Evolutionary conservation across 2,888 invertebrate genomes (phyloP), one percentile per base, ranked within the genome.

Genomic region (Asteroscopus sphinx): DNA sequence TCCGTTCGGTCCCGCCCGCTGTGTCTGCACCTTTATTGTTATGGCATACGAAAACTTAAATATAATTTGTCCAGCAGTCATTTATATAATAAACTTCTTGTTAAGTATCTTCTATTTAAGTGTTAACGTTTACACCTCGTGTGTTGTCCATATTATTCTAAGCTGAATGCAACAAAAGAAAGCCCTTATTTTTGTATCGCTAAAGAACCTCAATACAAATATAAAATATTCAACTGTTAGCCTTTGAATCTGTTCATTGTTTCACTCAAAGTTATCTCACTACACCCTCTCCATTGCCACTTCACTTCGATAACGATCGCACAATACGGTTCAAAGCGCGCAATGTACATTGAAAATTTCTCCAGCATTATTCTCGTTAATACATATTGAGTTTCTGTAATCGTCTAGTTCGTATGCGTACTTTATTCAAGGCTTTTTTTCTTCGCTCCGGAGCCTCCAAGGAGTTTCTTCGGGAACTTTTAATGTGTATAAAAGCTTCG

Each of bases 401-500:
- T 68, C 66, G 52, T 61, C 59, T 63, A 69, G 72, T 69, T 61
- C 52, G 56, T 51, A 59, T 71, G 68, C 68, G 68, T 65, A 60
- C 68, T 74, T 71, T 72, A 59, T 68, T 66, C 30, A 45, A 68
- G 48, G 25, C 47, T 68, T 60, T 63, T n/a, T 63, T 61, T 63
- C 60, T 69, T 74, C 66, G 55, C 72, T 61, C 66, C 36, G 59
- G 63, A 52, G 45, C 46, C 68, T 55, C 60, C 30, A 41, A 59
- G 63, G 67, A 69, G 66, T 65, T 74, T 63, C 36, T 26, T 32
- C 26, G 44, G 41, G 55, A 86, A 87, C 82, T 87, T 87, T 88
- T 87, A 86, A 85, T 85, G 85, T 86, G 75, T 79, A 85, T 88
- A 81, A 84, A 85, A 86, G 86, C 83, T 73, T 77, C 73, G 66